Conservation (phyloP, 2,888 invertebrate genomes). For the Clostera curtula region DNA sequence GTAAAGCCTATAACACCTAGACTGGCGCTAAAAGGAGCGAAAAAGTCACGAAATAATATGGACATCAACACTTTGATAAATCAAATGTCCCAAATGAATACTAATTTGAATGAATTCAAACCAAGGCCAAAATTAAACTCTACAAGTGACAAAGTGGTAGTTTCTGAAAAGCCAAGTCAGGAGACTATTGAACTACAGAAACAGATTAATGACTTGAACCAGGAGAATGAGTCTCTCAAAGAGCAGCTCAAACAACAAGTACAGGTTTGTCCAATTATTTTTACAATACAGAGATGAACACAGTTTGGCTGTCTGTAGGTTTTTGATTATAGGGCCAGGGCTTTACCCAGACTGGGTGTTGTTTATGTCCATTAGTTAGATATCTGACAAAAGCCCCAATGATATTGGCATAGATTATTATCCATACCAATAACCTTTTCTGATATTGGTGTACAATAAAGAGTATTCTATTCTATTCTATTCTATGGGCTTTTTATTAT, state of each 20-base stretch:
- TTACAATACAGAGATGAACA: too few relatives aligned
- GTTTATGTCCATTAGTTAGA: too few relatives aligned
- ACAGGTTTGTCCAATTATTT: slow-evolving; percentile 78
- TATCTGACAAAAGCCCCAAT: too few relatives aligned
- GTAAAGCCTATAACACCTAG: slow-evolving; percentile 83
- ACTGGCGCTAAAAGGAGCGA: slow-evolving; percentile 49
- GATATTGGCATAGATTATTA: too few relatives aligned
- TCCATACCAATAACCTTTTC: too few relatives aligned
- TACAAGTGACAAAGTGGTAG: slow-evolving; percentile 40
- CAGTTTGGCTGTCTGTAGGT: too few relatives aligned
- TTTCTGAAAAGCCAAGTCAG: slow-evolving; percentile 32
- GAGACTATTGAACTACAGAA: slow-evolving; percentile 72
- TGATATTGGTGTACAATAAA: too few relatives aligned
- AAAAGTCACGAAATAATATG: slow-evolving; percentile 73
- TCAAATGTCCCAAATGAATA: slow-evolving; percentile 82
- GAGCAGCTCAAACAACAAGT: slow-evolving; percentile 90
- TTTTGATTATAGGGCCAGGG: too few relatives aligned
- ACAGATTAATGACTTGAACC: slow-evolving; percentile 77
- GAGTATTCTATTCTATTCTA: too few relatives aligned
- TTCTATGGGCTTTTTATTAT: too few relatives aligned
- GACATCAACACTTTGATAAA: slow-evolving; percentile 79
- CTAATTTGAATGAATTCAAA: slow-evolving; percentile 76
- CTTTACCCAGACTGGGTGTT: too few relatives aligned
- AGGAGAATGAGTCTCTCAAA: slow-evolving; percentile 82
- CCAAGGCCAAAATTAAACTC: slow-evolving; percentile 56